Percentiles rank a stretch among this genome's conserved stretches.
These are phyloP conservation scores for Gobiocypris rarus DNA, from an alignment of 2,113 vertebrate species.

Conservation along the genomic window DNA sequence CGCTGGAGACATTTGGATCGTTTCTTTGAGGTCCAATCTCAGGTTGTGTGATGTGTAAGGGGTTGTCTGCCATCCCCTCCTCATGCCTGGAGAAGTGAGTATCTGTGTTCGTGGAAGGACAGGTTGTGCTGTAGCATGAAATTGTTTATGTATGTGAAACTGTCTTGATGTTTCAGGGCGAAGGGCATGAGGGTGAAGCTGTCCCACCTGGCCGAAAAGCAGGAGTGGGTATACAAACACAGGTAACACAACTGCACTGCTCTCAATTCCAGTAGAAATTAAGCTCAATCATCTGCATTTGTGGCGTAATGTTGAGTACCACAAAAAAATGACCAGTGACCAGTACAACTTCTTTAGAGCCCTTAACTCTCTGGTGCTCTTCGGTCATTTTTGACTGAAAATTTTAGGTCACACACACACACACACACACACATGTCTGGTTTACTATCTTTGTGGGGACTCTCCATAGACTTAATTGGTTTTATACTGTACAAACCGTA, in stretches of 20 bases:
- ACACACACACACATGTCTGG: no score
- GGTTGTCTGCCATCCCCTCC: conserved; percentile 70
- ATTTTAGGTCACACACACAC: no score
- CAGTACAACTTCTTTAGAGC: no score
- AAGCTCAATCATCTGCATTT: neutral
- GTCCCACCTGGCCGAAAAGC: conserved; percentile 69
- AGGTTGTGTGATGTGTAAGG: conserved; percentile 70
- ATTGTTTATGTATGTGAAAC: conserved; percentile 14
- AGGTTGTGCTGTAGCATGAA: neutral
- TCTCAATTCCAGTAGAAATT: neutral
- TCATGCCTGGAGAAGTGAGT: conserved; percentile 76
- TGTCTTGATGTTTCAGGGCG: conserved; percentile 67
- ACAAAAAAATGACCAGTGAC: neutral
- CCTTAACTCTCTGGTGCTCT: no score
- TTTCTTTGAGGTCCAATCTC: neutral
- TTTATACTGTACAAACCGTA: no score
- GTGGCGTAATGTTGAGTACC: neutral
- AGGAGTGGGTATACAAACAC: conserved; percentile 64
- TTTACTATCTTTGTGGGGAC: no score
- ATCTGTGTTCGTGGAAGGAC: neutral
- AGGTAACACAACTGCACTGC: conserved; percentile 58
- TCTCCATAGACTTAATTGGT: no score
- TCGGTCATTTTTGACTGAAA: no score
- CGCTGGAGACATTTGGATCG: neutral
- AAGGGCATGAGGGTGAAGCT: conserved; percentile 75